phyloP scores from a whole-genome alignment of 2,888 invertebrate genomes.

The Graphium colonna region DNA sequence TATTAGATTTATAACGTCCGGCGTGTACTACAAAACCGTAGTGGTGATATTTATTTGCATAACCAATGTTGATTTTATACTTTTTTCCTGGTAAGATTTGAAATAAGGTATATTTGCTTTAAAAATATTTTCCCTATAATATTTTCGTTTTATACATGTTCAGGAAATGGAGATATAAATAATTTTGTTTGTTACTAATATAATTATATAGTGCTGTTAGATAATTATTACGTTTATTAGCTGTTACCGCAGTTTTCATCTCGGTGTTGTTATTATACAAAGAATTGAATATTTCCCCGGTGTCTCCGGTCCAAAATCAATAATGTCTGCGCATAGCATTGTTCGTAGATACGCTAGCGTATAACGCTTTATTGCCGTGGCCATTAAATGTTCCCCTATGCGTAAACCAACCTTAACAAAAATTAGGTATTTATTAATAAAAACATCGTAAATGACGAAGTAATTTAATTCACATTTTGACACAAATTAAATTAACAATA shows the following conservation, averaged over 20 bases:
- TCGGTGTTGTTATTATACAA: constrained; percentile 6
- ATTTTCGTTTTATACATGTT: too few relatives aligned
- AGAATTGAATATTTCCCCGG: constrained; percentile 11
- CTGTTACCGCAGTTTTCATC: constrained; percentile 1
- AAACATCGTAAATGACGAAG: background rate
- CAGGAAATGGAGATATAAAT: too few relatives aligned
- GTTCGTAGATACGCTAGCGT: constrained; percentile 25
- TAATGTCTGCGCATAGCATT: constrained; percentile 27
- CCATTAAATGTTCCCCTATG: constrained; percentile 22
- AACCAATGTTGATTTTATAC: constrained; percentile 19
- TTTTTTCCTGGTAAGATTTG: constrained; percentile 22
- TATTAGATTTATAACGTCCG: constrained; percentile 23
- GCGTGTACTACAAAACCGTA: constrained; percentile 9
- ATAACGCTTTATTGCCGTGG: constrained; percentile 23
- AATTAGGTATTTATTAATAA: background rate
- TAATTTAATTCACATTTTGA: background rate
- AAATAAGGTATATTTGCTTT: background rate
- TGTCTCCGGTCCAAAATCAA: constrained; percentile 20
- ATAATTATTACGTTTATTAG: constrained; percentile 1
- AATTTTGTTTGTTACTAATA: too few relatives aligned
- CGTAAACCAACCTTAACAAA: constrained; percentile 13
- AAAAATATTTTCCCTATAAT: background rate
- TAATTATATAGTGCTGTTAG: too few relatives aligned
- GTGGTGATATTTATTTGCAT: constrained; percentile 21
- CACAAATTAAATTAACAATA: background rate